Evolutionary conservation across 2,888 invertebrate genomes (phyloP).

Genomic region (Rhyacophila evoluta): DNA sequence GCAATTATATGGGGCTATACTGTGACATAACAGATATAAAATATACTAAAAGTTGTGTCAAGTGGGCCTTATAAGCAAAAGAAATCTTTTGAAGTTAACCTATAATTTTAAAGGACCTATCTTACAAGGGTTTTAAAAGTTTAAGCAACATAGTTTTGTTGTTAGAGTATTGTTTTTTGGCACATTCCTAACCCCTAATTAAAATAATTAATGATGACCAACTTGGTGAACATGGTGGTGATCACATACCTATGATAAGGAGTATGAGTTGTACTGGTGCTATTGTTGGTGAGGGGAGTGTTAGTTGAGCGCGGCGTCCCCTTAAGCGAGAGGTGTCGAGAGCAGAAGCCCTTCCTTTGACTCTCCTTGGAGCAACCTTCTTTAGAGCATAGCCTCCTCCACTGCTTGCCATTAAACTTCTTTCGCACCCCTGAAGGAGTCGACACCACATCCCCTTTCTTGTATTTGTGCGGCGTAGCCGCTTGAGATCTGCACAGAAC

Average conservation of each 20-base stretch:
- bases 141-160: too few species aligned
- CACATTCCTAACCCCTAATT: too few species aligned
- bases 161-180: too few species aligned
- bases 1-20: too few species aligned
- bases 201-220: too few species aligned
- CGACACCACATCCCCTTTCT: slow-evolving; percentile 96
- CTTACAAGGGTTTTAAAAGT: too few species aligned
- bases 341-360: slow-evolving; percentile 96
- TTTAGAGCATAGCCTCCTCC: slow-evolving; percentile 96
- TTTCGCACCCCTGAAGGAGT: slow-evolving; percentile 96
- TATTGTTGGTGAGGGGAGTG: slow-evolving; percentile 61
- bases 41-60: too few species aligned
- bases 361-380: slow-evolving; percentile 97
- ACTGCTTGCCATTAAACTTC: slow-evolving; percentile 99
- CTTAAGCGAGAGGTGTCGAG: slow-evolving; percentile 93
- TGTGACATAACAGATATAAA: too few species aligned
- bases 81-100: too few species aligned
- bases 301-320: slow-evolving; percentile 70
- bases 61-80: too few species aligned
- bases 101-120: too few species aligned
- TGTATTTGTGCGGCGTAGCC: slow-evolving; percentile 94
- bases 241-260: slow-evolving; percentile 64
- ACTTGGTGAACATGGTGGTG: too few species aligned
- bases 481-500: slow-evolving; percentile 88
- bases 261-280: slow-evolving; percentile 62